Evolutionary conservation across 2,888 invertebrate genomes (phyloP), one percentile per base, ranked within the genome.

Genomic region (Melanophora roralis): DNA sequence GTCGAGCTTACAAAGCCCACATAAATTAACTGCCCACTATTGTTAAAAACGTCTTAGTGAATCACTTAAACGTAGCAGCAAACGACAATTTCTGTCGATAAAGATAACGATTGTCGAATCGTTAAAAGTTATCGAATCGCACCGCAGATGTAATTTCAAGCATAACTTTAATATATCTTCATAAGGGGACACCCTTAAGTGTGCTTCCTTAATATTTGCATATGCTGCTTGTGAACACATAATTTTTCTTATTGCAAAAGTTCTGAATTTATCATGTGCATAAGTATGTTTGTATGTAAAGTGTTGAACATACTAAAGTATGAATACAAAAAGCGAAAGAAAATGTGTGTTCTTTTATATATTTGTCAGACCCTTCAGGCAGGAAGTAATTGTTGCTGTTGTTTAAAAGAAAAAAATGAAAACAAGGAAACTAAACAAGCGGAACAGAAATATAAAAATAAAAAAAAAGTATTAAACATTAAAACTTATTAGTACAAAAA

Each of bases 371-470:
- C 12, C 38, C 64, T 64, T 23, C 23, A 64, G 64, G 23, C 64
- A 23, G 47, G 38, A 64, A 38, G 38, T 51, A 51, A 64, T 64
- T 49, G 36, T 49, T 64, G 49, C 49, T 38, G 47, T 51, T 51
- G 23, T 49, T 64, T 2, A 27, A 27, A 27, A 27, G 27, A 3
- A 27, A 27, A 27, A 27, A 27, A 3, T 6, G 3, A 27, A 27
- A 27, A 27, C 27, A 27, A 27, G 6, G 27, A 27, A 27, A 27
- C 6, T n/a, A n/a, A n/a, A 27, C 27, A 6, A 27, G 27, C n/a
- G n/a, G n/a, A n/a, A n/a, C n/a, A n/a, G 27, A 38, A 5, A 49
- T 19, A 34, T n/a, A 34, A 64, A 34, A 34, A 12, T 32, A 45
- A 47, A 27, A 40, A 59, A 14, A 59, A 59, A n/a, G 16, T 38